These are phyloP conservation scores for Drosophila colorata DNA, from an alignment of 2,888 invertebrate genomes.

Conservation along the genomic window DNA sequence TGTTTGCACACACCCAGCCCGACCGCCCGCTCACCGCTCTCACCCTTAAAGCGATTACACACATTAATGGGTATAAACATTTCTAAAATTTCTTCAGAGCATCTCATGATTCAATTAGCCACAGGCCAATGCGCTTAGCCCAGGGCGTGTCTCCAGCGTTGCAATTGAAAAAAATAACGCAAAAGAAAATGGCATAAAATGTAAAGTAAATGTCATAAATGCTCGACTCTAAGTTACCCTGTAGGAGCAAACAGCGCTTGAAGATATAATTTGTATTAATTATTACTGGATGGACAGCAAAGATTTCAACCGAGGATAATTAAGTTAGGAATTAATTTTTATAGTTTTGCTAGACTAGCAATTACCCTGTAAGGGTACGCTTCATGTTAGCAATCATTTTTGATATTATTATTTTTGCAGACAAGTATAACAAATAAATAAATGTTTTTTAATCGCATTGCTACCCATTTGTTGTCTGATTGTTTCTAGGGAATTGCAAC, in stretches of 20 bases:
- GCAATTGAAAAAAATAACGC: conserved; percentile 31
- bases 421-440: no score
- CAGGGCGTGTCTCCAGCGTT: conserved; percentile 36
- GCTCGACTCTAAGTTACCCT: conserved; percentile 2
- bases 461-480: no score
- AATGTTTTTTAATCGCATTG: no score
- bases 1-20: conserved; percentile 22
- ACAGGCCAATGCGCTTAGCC: conserved; percentile 63
- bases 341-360: no score
- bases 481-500: conserved; percentile 15
- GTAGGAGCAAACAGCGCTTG: background rate
- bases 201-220: no score
- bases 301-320: no score
- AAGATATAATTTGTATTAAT: no score
- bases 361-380: no score
- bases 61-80: conserved; percentile 63
- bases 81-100: conserved; percentile 55
- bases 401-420: no score
- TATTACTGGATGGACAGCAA: no score
- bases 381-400: no score
- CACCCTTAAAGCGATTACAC: conserved; percentile 65
- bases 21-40: background rate
- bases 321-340: no score
- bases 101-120: conserved; percentile 74
- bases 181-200: conserved; percentile 4